Base-by-base conservation (phyloP, 2,888 invertebrate species). In the Syrista parreyssii region DNA sequence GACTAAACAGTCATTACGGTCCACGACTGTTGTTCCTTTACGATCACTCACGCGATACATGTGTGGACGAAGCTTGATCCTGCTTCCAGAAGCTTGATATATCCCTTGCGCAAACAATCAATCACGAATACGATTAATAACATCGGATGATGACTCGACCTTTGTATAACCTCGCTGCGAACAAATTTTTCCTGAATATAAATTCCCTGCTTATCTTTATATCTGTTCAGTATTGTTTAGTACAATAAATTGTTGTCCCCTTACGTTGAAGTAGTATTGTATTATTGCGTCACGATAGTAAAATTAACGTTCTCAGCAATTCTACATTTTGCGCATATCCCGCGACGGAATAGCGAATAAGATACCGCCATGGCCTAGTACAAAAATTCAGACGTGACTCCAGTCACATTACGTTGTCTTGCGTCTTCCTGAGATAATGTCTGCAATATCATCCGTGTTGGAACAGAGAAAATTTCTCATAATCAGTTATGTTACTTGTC, bases 311-410 rank as follows among this genome's bases (percentile, higher is more conserved):
- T 55, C 55, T 55, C 55, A 55, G 55, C 55, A 55, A 23, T 9
- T 55, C 55, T 55, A 55, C 55, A 2, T 55, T 55, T 55, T 74
- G 79, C 69, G 73, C 33, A 71, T n/a, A 68, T 78, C 40, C 35
- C 68, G 75, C 35, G 77, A 36, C 68, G 77, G 40, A 76, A 33
- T 33, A 23, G 71, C 71, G 31, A 33, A 71, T 55, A 55, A 15
- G 55, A 71, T 71, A 71, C 33, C 15, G 74, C 74, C 74, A 36
- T 74, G 74, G 74, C 74, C 34, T 74, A 74, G 74, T 72, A 82
- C 77, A 84, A 83, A 86, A 85, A 83, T 85, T 83, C 79, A 75
- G 82, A 85, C 81, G 85, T 81, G 84, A 85, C 82, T 74, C 76
- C 76, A 75, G 31, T 71, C 71, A n/a, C 71, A 33, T 55, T 55